Evolutionary conservation across 2,113 vertebrate genomes (phyloP), one percentile per base, ranked within the genome.

Genomic region (Alexandromys fortis): DNA sequence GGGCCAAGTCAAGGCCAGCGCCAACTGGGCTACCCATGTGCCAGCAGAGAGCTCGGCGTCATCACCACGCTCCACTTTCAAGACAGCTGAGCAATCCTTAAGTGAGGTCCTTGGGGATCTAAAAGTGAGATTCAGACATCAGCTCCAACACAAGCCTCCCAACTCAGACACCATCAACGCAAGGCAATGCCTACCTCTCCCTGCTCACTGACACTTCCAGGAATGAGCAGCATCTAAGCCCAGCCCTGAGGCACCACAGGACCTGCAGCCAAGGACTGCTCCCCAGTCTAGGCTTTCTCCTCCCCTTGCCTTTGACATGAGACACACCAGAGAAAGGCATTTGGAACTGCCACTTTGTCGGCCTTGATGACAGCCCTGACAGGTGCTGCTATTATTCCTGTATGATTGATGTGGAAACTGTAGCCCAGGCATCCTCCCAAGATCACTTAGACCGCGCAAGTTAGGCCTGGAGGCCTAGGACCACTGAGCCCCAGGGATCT

Each of bases 41-140:
- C 95, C 79, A 91, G 91, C 89, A 96, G 86, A 90, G 91, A 96
- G 92, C 92, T 95, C 91, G 86, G 86, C 83, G 78, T 96, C 70
- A 91, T 91, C 89, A 89, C 92, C 94, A 75, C 78, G 86, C 86
- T 95, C 86, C 92, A 86, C 90, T 97, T 96, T 90, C 94, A 89
- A 79, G 61, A 72, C 96, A 90, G 85, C 91, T 96, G 94, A 95
- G 94, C 93, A 94, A 95, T 86, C 89, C 76, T 94, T 89, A 95
- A 95, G 24, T 55, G 92, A 95, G 78, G 78, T 96, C 96, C 86
- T 94, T 90, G 85, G 96, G 97, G 58, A 96, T 92, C 94, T 95
- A 96, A 73, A 97, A 95, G 86, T 95, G 68, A 92, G 94, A 97
- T 91, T 95, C 91, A 95, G 79, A 96, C 96, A 91, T 96, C 82